Conservation (phyloP, 2,888 invertebrate genomes). For the Coremacera marginata region DNA sequence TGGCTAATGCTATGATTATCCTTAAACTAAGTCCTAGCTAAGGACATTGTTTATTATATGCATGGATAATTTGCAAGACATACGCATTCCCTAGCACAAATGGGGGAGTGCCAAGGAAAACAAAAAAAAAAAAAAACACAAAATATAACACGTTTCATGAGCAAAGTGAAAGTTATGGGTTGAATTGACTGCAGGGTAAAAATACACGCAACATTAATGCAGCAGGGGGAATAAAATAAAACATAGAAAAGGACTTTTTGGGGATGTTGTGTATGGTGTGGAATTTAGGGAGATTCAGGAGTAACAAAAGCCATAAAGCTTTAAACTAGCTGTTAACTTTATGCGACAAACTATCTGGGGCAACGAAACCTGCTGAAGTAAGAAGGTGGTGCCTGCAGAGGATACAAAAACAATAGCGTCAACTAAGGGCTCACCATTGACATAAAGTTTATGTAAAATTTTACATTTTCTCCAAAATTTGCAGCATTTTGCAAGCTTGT, state of each 20-base stretch:
- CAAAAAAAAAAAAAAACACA: background rate
- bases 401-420: too few relatives aligned
- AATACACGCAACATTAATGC: background rate
- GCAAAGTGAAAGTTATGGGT: constrained; percentile 20
- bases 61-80: constrained; percentile 20
- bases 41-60: constrained; percentile 40
- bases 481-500: background rate
- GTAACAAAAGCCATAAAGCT: constrained; percentile 31
- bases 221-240: background rate
- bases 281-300: background rate
- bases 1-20: constrained; percentile 42
- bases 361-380: constrained; percentile 33
- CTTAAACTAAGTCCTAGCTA: constrained; percentile 34
- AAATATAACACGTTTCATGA: background rate
- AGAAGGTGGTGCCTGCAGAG: too few relatives aligned
- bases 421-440: background rate
- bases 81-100: background rate
- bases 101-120: background rate
- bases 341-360: constrained; percentile 33
- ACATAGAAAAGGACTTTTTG: background rate
- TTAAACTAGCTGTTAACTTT: constrained; percentile 41
- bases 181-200: background rate
- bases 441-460: constrained; percentile 1
- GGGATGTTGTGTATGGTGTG: background rate
- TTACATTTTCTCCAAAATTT: background rate